phyloP scores from a whole-genome alignment of 2,888 invertebrate genomes.

The Diplolepis rosae region DNA sequence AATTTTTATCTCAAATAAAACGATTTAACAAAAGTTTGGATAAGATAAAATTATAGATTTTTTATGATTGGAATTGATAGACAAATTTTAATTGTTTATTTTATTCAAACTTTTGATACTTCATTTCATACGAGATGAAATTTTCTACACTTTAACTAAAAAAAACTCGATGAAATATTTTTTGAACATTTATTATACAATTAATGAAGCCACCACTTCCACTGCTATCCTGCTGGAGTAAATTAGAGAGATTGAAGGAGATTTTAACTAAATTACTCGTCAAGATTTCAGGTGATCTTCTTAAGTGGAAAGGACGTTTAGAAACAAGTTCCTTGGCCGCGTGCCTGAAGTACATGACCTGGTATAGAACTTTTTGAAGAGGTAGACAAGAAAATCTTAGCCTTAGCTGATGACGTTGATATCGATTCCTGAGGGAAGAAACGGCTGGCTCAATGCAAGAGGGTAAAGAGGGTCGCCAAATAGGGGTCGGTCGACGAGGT shows the following conservation, averaged over 20 bases:
- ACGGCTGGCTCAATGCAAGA: slow-evolving; percentile 48
- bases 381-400: slow-evolving; percentile 50
- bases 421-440: slow-evolving; percentile 63
- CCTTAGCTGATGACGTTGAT: slow-evolving; percentile 63
- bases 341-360: slow-evolving; percentile 47
- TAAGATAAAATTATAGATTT: too few relatives aligned
- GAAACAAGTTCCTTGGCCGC: slow-evolving; percentile 57
- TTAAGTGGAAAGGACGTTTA: slow-evolving; percentile 26
- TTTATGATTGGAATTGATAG: too few relatives aligned
- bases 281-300: slow-evolving; percentile 18
- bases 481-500: slow-evolving; percentile 41
- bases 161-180: too few relatives aligned
- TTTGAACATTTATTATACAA: too few relatives aligned
- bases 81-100: too few relatives aligned
- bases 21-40: too few relatives aligned
- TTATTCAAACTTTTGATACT: too few relatives aligned
- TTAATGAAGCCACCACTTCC: too few relatives aligned
- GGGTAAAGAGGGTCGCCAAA: slow-evolving; percentile 46
- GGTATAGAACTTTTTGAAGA: slow-evolving; percentile 39
- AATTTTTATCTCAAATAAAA: too few relatives aligned
- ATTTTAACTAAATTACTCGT: slow-evolving; percentile 41
- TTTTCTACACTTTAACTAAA: too few relatives aligned
- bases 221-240: not conserved
- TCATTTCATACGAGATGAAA: too few relatives aligned
- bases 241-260: not conserved